Evolutionary conservation across 2,797 vertebrate species (phyloP).

Genomic region (Leucoraja ocellata): DNA sequence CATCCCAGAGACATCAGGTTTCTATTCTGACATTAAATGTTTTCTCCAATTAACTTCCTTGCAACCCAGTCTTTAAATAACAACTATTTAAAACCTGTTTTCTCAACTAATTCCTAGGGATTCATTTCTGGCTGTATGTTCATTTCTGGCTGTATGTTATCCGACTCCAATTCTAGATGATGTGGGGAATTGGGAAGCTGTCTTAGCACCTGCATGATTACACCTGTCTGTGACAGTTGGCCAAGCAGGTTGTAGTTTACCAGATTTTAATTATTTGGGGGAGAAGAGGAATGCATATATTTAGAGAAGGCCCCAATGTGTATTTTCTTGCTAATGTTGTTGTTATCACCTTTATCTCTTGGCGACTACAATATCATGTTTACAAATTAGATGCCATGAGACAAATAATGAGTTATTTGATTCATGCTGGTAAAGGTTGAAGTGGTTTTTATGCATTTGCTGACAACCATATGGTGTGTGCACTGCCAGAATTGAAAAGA

Average conservation of each 20-base stretch:
- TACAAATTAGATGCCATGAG: neutral
- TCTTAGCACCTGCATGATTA: neutral
- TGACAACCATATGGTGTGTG: neutral
- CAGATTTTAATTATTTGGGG: too few relatives aligned
- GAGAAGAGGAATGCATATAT: neutral
- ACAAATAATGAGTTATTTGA: neutral
- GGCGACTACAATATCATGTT: neutral
- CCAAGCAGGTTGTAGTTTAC: too few relatives aligned
- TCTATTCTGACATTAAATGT: neutral
- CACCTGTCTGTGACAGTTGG: too few relatives aligned
- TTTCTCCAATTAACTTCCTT: neutral
- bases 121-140: too few relatives aligned
- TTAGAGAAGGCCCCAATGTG: neutral
- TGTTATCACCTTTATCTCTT: neutral
- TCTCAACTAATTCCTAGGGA: neutral
- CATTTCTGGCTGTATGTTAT: neutral
- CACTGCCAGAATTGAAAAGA: neutral
- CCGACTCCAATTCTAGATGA: neutral
- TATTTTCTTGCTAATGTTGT: neutral
- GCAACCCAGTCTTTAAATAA: neutral
- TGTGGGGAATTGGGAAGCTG: neutral
- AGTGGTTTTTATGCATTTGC: neutral
- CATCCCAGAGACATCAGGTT: neutral
- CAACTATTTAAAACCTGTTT: neutral
- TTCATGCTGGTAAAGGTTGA: neutral